These are phyloP conservation scores for Cataglyphis albicans DNA, from an alignment of 2,888 invertebrate genomes.

Conservation along the genomic window DNA sequence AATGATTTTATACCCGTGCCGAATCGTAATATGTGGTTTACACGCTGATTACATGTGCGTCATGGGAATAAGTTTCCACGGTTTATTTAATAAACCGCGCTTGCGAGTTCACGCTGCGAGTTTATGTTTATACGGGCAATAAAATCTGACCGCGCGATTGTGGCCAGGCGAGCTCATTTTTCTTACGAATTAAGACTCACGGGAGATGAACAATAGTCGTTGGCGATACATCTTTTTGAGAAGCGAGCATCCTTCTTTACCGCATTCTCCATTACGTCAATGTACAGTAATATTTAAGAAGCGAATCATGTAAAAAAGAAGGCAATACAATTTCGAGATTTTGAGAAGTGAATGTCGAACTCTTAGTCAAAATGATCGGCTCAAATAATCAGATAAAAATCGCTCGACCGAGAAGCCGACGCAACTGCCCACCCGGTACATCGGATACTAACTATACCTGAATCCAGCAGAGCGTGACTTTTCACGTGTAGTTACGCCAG, in stretches of 20 bases:
- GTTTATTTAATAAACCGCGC: constrained; percentile 70
- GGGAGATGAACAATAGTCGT: constrained; percentile 37
- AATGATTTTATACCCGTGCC: constrained; percentile 66
- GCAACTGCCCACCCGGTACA: constrained; percentile 78
- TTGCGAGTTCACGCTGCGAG: constrained; percentile 47
- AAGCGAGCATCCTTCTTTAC: constrained; percentile 4
- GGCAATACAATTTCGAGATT: not conserved
- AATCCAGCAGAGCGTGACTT: constrained; percentile 82
- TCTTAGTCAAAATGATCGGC: constrained; percentile 27
- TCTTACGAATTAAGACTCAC: constrained; percentile 3
- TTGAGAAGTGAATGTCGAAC: not conserved
- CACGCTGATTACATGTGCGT: constrained; percentile 53
- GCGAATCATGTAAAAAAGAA: not conserved
- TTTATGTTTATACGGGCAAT: constrained; percentile 64
- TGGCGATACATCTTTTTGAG: constrained; percentile 22
- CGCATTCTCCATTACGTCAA: not conserved
- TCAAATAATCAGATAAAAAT: constrained; percentile 24
- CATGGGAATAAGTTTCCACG: constrained; percentile 67
- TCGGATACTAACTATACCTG: constrained; percentile 75
- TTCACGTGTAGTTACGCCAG: constrained; percentile 80
- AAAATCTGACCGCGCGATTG: constrained; percentile 68
- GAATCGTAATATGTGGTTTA: constrained; percentile 61
- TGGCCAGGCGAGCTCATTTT: constrained; percentile 28
- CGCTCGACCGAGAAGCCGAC: not conserved
- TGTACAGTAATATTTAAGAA: constrained; percentile 8